A percentile compares a stretch with the other conserved stretches of the same genome.
phyloP scores from a whole-genome alignment of 2,888 invertebrate species.

The Tillus elongatus region DNA sequence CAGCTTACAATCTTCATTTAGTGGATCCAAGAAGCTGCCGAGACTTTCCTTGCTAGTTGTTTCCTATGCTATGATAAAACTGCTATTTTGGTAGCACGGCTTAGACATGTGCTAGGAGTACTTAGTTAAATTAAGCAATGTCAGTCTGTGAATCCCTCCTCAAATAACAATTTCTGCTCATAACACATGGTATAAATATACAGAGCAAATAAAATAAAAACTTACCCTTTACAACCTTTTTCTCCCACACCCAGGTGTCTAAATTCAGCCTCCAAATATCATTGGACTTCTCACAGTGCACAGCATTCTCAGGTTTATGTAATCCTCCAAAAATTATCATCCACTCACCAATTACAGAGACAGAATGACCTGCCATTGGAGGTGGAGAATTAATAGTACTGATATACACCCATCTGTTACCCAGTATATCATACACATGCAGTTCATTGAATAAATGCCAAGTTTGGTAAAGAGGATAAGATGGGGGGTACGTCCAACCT shows the following conservation, averaged over 20 bases:
- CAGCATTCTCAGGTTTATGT: conserved; percentile 35
- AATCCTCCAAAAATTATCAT: conserved; percentile 68
- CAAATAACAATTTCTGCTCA: conserved; percentile 1
- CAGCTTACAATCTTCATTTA: too few relatives aligned
- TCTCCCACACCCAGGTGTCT: conserved; percentile 65
- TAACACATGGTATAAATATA: too few relatives aligned
- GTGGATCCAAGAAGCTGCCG: too few relatives aligned
- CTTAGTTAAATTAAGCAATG: too few relatives aligned
- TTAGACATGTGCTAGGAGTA: too few relatives aligned
- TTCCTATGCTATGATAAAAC: too few relatives aligned
- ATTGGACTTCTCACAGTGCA: conserved; percentile 53
- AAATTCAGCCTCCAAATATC: conserved; percentile 86
- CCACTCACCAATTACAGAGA: conserved; percentile 68
- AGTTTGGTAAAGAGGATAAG: conserved; percentile 74
- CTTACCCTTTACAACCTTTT: conserved; percentile 51
- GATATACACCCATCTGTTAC: conserved; percentile 70
- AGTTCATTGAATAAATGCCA: conserved; percentile 87
- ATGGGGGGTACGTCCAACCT: conserved; percentile 89
- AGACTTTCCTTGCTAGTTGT: too few relatives aligned
- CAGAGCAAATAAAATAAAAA: conserved; percentile 9
- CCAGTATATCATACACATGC: conserved; percentile 73
- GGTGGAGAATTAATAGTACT: conserved; percentile 58
- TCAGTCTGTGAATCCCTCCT: too few relatives aligned
- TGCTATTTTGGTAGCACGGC: too few relatives aligned
- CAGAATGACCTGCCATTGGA: conserved; percentile 88